Evolutionary conservation across 2,888 invertebrate species (phyloP).

Genomic region (Temnothorax unifasciatus): DNA sequence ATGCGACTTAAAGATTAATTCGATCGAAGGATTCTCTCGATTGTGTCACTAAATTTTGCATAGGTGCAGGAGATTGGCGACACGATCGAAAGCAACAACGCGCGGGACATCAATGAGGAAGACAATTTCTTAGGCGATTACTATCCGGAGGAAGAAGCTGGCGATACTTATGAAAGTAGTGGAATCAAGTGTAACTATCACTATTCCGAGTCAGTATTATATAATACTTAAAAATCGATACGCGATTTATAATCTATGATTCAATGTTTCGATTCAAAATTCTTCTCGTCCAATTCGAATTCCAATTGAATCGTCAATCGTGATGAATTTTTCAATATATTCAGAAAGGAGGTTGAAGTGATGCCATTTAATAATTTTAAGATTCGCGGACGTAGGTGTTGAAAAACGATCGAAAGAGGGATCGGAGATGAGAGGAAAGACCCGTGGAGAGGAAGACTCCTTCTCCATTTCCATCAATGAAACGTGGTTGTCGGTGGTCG

Average conservation of each 20-base stretch:
- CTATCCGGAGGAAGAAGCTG: slow-evolving; percentile 61
- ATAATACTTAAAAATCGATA: slow-evolving; percentile 16
- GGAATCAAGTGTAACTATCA: slow-evolving; percentile 63
- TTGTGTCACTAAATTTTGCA: background rate
- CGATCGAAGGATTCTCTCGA: background rate
- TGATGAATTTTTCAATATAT: slow-evolving; percentile 47
- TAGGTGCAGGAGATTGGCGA: slow-evolving; percentile 41
- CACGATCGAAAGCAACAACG: slow-evolving; percentile 34
- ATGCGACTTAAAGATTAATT: background rate
- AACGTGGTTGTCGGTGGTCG: slow-evolving; percentile 59
- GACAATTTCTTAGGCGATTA: slow-evolving; percentile 66
- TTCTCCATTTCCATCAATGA: slow-evolving; percentile 60
- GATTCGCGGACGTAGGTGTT: slow-evolving; percentile 50
- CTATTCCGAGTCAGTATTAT: slow-evolving; percentile 70
- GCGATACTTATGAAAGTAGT: slow-evolving; percentile 60
- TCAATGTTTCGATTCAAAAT: background rate
- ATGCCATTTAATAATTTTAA: slow-evolving; percentile 50
- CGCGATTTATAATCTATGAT: background rate
- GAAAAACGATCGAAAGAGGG: slow-evolving; percentile 65
- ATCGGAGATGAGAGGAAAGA: slow-evolving; percentile 34
- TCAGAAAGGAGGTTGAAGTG: slow-evolving; percentile 51
- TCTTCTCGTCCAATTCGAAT: background rate
- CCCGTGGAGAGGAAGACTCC: slow-evolving; percentile 18
- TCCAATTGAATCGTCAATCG: slow-evolving; percentile 44
- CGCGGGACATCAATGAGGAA: slow-evolving; percentile 35